Conservation (phyloP, 2,113 vertebrate species). For the Heterotilapia buettikoferi region DNA sequence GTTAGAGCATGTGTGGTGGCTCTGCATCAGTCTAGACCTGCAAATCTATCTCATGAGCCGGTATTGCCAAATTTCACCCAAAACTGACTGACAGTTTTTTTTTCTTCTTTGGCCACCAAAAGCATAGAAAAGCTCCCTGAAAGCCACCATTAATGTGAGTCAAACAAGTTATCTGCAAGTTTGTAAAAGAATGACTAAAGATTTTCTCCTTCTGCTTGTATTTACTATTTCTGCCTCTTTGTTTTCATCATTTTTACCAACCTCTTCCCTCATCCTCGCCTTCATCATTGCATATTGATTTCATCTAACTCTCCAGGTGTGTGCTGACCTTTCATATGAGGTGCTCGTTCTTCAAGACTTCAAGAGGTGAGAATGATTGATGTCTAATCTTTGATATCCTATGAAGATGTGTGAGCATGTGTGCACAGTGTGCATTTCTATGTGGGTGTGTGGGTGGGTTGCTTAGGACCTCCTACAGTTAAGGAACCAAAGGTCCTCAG, state of each 20-base stretch:
- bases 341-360: slow-evolving; percentile 64
- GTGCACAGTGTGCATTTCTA: slow-evolving; percentile 1
- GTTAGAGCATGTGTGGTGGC: background rate
- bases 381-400: slow-evolving; percentile 69
- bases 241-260: background rate
- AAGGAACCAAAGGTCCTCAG: slow-evolving; percentile 68
- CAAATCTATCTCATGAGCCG: background rate
- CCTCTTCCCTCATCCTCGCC: background rate
- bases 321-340: slow-evolving; percentile 60
- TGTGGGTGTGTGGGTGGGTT: slow-evolving; percentile 22
- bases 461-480: slow-evolving; percentile 57
- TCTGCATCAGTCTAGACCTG: background rate
- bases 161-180: background rate
- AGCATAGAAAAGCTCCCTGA: background rate
- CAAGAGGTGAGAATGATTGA: slow-evolving; percentile 64
- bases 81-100: background rate
- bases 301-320: slow-evolving; percentile 33
- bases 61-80: background rate
- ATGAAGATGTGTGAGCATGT: slow-evolving; percentile 65
- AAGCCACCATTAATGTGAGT: background rate
- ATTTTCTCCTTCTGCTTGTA: background rate
- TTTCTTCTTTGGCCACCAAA: background rate
- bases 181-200: background rate
- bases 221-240: background rate
- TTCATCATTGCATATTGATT: slow-evolving; percentile 43